Conservation (phyloP, 2,113 vertebrate species). For the Gnathonemus echidnorhynchus region DNA sequence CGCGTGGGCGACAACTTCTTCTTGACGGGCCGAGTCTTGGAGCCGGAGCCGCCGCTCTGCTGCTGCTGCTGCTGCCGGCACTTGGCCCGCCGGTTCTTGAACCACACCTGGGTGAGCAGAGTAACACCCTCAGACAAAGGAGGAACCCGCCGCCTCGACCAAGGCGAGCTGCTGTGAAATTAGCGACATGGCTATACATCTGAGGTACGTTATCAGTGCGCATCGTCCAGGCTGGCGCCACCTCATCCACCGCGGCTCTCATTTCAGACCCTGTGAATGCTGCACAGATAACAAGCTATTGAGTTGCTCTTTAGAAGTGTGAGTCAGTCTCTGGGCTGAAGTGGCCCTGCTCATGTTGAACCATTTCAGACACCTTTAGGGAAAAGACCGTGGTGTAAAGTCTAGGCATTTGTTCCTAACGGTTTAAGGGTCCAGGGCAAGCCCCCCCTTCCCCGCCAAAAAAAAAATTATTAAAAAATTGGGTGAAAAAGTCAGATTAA, state of each 20-base stretch:
- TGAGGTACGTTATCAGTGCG: background rate
- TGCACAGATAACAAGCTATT: constrained; percentile 47
- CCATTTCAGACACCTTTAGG: constrained; percentile 58
- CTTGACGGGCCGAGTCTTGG: constrained; percentile 87
- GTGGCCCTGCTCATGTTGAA: constrained; percentile 52
- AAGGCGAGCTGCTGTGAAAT: background rate
- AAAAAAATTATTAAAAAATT: background rate
- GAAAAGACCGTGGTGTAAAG: constrained; percentile 19
- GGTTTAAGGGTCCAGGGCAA: background rate
- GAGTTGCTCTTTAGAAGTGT: constrained; percentile 56
- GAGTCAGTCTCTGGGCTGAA: constrained; percentile 54
- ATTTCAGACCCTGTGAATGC: background rate
- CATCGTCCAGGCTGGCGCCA: constrained; percentile 46
- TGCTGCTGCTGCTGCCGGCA: constrained; percentile 81
- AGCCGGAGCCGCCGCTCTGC: constrained; percentile 65
- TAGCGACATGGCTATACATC: background rate
- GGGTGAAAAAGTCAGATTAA: background rate
- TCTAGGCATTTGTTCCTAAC: background rate
- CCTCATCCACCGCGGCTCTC: constrained; percentile 38
- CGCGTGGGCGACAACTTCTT: constrained; percentile 90
- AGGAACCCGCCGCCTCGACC: background rate
- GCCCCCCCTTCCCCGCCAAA: background rate
- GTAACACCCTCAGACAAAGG: background rate
- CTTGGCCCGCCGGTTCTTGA: constrained; percentile 84
- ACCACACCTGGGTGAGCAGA: constrained; percentile 77